phyloP scores from a whole-genome alignment of 2,113 vertebrate genomes.

The Cinclus cinclus region DNA sequence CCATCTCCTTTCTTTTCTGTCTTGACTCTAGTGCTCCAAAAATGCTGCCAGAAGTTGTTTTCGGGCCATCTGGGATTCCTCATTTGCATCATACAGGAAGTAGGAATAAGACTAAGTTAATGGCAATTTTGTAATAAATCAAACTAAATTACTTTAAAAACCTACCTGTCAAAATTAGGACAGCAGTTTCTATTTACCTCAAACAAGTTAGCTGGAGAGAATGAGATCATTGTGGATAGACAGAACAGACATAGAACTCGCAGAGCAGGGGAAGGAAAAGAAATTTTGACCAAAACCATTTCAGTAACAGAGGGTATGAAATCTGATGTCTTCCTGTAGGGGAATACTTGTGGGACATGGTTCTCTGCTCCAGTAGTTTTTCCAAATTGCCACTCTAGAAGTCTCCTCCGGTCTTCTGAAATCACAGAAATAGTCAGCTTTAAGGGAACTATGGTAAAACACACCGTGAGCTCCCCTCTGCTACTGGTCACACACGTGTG shows the following conservation, averaged over 20 bases:
- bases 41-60: constrained; percentile 5
- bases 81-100: constrained; percentile 12
- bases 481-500: accelerated
- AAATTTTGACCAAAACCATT: constrained; percentile 13
- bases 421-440: background rate
- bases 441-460: background rate
- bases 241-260: constrained; percentile 21
- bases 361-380: constrained; percentile 5
- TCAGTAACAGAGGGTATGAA: constrained; percentile 26
- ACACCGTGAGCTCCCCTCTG: background rate
- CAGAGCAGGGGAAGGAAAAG: constrained; percentile 11
- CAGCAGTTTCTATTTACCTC: constrained; percentile 22
- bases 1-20: background rate
- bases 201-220: constrained; percentile 37
- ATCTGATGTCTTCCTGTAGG: background rate
- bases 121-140: background rate
- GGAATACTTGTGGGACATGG: constrained; percentile 18
- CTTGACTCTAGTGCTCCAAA: background rate
- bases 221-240: constrained; percentile 51
- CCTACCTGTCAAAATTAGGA: constrained; percentile 34
- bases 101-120: constrained; percentile 1
- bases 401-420: background rate
- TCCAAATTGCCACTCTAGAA: background rate
- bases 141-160: background rate
- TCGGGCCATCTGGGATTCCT: background rate